Conservation (phyloP, 2,888 invertebrate genomes). For the Lepidocyrtoides sp. region DNA sequence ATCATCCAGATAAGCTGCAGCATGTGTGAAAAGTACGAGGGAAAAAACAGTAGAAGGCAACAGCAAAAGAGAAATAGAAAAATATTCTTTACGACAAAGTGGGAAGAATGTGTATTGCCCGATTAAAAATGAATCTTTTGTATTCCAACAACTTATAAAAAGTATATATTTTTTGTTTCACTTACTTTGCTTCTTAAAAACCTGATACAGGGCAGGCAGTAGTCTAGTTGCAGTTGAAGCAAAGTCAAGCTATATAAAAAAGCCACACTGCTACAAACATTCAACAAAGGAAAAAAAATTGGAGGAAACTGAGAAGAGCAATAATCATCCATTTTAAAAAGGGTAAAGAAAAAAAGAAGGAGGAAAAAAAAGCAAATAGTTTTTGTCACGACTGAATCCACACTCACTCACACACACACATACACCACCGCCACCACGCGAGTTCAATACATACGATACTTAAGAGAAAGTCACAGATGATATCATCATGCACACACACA, state of each 20-base stretch:
- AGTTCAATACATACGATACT: not conserved
- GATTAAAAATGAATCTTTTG: conserved; percentile 71
- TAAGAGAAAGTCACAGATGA: conserved; percentile 19
- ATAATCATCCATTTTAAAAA: conserved; percentile 43
- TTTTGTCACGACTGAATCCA: conserved; percentile 56
- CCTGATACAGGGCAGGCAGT: too few species aligned
- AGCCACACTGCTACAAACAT: not conserved
- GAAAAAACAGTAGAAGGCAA: not conserved
- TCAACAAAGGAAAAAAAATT: not conserved
- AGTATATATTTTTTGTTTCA: not conserved
- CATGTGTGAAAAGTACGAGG: not conserved
- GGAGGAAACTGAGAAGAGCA: conserved; percentile 8
- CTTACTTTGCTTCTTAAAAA: not conserved
- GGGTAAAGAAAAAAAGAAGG: not conserved
- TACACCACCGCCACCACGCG: not conserved
- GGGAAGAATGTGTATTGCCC: conserved; percentile 64
- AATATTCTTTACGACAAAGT: conserved; percentile 59
- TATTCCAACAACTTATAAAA: too few species aligned
- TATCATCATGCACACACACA: conserved; percentile 5
- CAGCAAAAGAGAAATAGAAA: conserved; percentile 36
- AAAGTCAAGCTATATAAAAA: not conserved
- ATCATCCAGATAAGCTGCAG: not conserved
- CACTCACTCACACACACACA: too few species aligned
- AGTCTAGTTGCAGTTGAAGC: too few species aligned
- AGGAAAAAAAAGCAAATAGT: conserved; percentile 41